Percentiles rank a stretch among this genome's conserved stretches.
phyloP scores from a whole-genome alignment of 2,888 invertebrate species.

The Pherbina coryleti region DNA sequence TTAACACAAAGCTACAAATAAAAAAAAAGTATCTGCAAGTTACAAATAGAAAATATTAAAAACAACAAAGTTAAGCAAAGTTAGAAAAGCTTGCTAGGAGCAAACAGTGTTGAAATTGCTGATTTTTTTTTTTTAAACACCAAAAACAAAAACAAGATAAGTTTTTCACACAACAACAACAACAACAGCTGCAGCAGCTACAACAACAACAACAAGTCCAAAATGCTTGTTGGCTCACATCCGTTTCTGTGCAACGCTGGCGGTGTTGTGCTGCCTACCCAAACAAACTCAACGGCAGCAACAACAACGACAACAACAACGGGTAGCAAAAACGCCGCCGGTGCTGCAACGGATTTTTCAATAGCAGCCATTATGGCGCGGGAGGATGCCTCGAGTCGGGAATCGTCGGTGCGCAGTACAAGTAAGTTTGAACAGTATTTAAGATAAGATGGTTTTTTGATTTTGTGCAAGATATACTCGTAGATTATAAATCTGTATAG shows the following conservation, averaged over 20 bases:
- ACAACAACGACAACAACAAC: conserved; percentile 56
- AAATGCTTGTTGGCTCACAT: conserved; percentile 65
- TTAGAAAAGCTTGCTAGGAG: background rate
- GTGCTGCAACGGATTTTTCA: conserved; percentile 89
- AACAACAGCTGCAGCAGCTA: background rate
- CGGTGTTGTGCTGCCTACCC: conserved; percentile 38
- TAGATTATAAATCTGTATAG: no score
- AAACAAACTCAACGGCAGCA: conserved; percentile 42
- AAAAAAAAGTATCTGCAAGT: background rate
- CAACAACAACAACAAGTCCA: conserved; percentile 36
- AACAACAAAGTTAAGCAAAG: background rate
- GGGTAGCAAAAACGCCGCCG: conserved; percentile 63
- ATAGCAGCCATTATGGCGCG: conserved; percentile 94
- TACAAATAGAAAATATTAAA: background rate
- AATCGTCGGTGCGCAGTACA: conserved; percentile 66
- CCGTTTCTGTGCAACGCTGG: conserved; percentile 60
- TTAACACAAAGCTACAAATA: background rate
- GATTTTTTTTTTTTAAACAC: background rate
- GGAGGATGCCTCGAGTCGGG: conserved; percentile 69
- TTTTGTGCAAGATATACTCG: no score
- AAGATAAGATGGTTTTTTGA: background rate
- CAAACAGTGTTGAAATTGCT: background rate
- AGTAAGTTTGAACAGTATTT: conserved; percentile 56
- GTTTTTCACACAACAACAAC: conserved; percentile 27
- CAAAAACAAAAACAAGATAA: conserved; percentile 9